A percentile compares a stretch with the other conserved stretches of the same genome.
Evolutionary conservation across 2,888 invertebrate genomes (phyloP).

Genomic region (Ethmia dodecea): DNA sequence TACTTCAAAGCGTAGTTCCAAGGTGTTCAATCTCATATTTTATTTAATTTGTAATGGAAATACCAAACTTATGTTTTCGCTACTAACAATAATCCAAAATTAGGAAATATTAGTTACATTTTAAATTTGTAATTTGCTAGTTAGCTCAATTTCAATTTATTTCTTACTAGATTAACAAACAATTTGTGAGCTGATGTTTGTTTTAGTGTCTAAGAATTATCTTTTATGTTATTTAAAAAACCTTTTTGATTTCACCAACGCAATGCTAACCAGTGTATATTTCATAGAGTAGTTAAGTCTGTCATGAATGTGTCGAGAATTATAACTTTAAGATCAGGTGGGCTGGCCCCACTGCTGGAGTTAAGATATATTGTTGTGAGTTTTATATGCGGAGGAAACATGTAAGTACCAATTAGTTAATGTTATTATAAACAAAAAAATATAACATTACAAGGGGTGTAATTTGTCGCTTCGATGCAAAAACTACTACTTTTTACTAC

Average conservation of each 20-base stretch:
- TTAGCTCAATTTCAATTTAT: constrained; percentile 49
- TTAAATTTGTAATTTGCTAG: constrained; percentile 30
- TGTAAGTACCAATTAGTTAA: constrained; percentile 52
- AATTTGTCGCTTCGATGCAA: constrained; percentile 19
- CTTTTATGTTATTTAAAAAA: background rate
- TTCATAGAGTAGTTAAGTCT: constrained; percentile 21
- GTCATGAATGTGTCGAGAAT: constrained; percentile 33
- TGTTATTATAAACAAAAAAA: constrained; percentile 35
- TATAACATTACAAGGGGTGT: constrained; percentile 18
- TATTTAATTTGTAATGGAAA: constrained; percentile 29
- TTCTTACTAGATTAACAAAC: constrained; percentile 19
- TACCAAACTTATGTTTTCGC: constrained; percentile 39
- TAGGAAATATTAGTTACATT: constrained; percentile 28
- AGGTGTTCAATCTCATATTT: constrained; percentile 64
- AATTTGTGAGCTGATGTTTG: constrained; percentile 22
- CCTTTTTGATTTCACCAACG: too few relatives aligned
- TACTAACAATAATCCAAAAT: constrained; percentile 37
- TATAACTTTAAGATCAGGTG: constrained; percentile 46
- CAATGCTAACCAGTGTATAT: too few relatives aligned
- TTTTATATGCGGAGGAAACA: constrained; percentile 57
- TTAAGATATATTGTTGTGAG: constrained; percentile 57
- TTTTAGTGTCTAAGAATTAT: constrained; percentile 7
- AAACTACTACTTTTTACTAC: too few relatives aligned
- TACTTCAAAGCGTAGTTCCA: constrained; percentile 35
- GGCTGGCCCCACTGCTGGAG: constrained; percentile 65